Evolutionary conservation across 2,113 vertebrate species (phyloP).

Genomic region (Calonectris borealis): DNA sequence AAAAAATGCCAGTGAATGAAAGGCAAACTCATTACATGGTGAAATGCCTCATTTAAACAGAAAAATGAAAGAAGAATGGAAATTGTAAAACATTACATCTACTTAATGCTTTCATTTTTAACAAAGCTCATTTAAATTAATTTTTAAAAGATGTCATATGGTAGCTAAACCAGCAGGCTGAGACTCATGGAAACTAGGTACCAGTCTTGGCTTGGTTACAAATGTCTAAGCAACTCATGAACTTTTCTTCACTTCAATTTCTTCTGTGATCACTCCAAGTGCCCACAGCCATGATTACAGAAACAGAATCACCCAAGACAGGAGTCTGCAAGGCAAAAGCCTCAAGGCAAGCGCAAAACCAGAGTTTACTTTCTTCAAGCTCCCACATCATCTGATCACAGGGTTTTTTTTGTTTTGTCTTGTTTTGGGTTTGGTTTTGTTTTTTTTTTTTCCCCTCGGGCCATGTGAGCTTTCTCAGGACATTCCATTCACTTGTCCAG

Average conservation of each 20-base stretch:
- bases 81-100: neutral
- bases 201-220: neutral
- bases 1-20: neutral
- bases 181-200: neutral
- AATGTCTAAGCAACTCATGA: neutral
- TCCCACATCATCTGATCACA: neutral
- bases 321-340: neutral
- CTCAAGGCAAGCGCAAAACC: neutral
- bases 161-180: neutral
- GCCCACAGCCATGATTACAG: neutral
- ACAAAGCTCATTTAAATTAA: neutral
- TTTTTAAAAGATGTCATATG: neutral
- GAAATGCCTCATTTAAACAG: neutral
- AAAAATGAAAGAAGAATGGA: neutral
- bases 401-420: neutral
- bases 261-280: neutral
- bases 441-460: neutral
- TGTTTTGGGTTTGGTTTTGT: no score
- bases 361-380: neutral
- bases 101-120: neutral
- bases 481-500: conserved; percentile 22
- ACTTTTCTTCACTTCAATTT: neutral
- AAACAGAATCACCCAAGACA: neutral
- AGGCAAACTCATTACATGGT: neutral
- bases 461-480: conserved; percentile 24